Evolutionary conservation across 1,140 invertebrate genomes (phyloP).

Genomic region (Scaptomyza graminum): DNA sequence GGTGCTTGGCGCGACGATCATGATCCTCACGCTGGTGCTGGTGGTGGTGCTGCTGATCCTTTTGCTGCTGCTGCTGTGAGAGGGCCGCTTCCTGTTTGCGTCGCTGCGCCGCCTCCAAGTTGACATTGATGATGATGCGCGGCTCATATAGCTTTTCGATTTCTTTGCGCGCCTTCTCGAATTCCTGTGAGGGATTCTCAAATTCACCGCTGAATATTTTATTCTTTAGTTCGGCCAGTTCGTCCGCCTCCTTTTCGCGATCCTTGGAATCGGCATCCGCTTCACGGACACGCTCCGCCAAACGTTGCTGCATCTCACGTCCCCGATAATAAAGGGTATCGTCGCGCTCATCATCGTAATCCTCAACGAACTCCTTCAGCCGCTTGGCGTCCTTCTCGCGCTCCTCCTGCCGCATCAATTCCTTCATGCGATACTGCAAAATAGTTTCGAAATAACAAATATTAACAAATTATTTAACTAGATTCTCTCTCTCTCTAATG

Average conservation of each 20-base stretch:
- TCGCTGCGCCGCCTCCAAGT: conserved; percentile 58
- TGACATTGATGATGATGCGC: conserved; percentile 89
- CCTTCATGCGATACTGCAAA: conserved; percentile 90
- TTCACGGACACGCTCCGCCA: conserved; percentile 95
- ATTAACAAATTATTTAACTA: too few species aligned
- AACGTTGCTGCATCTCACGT: conserved; percentile 93
- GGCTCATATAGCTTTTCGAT: conserved; percentile 93
- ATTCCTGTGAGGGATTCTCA: conserved; percentile 91
- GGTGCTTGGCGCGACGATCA: conserved; percentile 41
- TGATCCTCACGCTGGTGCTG: conserved; percentile 8
- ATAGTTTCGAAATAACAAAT: too few species aligned
- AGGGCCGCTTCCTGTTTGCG: conserved; percentile 19
- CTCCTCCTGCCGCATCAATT: conserved; percentile 92
- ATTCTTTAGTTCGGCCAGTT: conserved; percentile 94
- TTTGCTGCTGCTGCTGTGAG: not conserved
- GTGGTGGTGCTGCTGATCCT: conserved; percentile 1
- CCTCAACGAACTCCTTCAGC: conserved; percentile 98
- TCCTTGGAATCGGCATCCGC: conserved; percentile 95
- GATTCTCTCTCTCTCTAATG: too few species aligned
- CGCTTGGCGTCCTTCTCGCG: conserved; percentile 95
- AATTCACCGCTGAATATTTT: conserved; percentile 91
- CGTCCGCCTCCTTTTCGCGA: conserved; percentile 94
- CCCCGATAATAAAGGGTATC: conserved; percentile 98
- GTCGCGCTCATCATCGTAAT: conserved; percentile 99
- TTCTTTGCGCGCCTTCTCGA: conserved; percentile 90